Conservation (phyloP, 2,888 invertebrate species). For the Altica lythri region DNA sequence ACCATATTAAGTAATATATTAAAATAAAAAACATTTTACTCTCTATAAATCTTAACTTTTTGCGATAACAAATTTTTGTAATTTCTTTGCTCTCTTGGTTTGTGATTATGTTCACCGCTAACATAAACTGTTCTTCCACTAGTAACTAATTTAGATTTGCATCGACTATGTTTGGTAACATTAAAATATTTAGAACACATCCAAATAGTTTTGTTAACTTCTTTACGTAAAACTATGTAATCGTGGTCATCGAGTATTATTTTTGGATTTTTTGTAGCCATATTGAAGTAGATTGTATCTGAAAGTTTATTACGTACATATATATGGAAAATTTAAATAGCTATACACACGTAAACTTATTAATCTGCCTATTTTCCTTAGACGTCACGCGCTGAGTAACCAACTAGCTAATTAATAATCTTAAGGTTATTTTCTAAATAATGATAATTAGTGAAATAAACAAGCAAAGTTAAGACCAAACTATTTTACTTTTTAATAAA, state of each 20-base stretch:
- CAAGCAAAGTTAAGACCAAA: no score
- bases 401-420: no score
- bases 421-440: no score
- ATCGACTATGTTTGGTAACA: slow-evolving; percentile 36
- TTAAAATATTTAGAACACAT: slow-evolving; percentile 38
- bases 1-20: no score
- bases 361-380: no score
- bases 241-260: slow-evolving; percentile 36
- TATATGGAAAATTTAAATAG: no score
- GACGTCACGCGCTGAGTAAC: no score
- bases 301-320: slow-evolving; percentile 20
- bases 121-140: slow-evolving; percentile 44
- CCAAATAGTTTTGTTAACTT: slow-evolving; percentile 38
- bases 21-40: no score
- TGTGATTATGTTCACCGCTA: slow-evolving; percentile 42
- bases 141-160: slow-evolving; percentile 43
- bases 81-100: slow-evolving; percentile 30
- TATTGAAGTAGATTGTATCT: slow-evolving; percentile 37
- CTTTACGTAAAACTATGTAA: slow-evolving; percentile 35
- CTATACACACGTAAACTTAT: no score
- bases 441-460: no score
- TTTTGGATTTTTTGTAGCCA: slow-evolving; percentile 40
- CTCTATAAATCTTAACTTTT: slow-evolving; percentile 34
- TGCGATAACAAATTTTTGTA: slow-evolving; percentile 39
- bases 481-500: no score